Base-by-base conservation (phyloP, 2,888 invertebrate genomes). In the Cancer borealis region DNA sequence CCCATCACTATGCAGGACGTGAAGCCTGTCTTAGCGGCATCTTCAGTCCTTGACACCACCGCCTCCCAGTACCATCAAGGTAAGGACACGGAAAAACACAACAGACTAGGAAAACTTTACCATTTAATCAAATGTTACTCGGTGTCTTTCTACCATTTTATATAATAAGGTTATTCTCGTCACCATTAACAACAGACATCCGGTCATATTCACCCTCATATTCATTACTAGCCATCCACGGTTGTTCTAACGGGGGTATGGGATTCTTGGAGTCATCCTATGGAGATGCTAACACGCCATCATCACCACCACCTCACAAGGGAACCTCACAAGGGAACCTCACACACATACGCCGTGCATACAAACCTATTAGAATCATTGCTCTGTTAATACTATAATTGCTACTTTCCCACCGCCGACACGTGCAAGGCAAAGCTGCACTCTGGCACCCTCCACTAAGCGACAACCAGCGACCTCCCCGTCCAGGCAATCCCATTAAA, bases 1-100 rank as follows among this genome's bases (percentile, higher is more conserved):
- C 95, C 95, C 91, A 95, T 95, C 93, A 95, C 92, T 87, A 95
- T 95, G 95, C 95, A 95, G 90, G 95, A 95, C 54, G 95, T 95
- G 84, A 95, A 95, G 91, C 95, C 95, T 30, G 93, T 95, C 89
- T 94, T 95, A 89, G 93, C 95, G 49, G 88, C 95, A 60, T 95
- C 95, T 45, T 92, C 95, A 54, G 92, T 94, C 89, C 95, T 95
- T 79, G 95, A 95, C 92, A 93, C 95, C 46, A 91, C 95, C 26
- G 92, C 92, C 88, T 92, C 95, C 17, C 95, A 95, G 93, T 95
- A 92, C 93, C 95, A 95, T 39, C 95, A 95, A 95, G 95, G 95
- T 95, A 87, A 95, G 95, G 54, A 73, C 89, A 21, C 60, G 17
- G 46, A 26, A 39, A 30, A 39, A 30, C 84, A 39, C 84, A 30